Evolutionary conservation across 2,888 invertebrate species (phyloP).

Genomic region (Escarpia spicata): DNA sequence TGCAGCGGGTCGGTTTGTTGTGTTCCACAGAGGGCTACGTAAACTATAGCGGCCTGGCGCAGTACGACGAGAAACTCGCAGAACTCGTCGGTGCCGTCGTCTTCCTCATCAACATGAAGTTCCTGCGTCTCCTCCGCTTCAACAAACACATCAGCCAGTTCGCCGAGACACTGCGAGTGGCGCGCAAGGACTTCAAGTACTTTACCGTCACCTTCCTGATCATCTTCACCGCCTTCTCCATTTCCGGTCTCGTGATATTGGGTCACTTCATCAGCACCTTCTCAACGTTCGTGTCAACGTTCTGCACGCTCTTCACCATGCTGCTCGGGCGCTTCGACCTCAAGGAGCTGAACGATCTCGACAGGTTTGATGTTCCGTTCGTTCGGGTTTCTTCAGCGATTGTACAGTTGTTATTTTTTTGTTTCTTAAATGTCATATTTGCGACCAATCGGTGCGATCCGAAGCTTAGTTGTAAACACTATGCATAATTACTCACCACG

Average conservation of each 20-base stretch:
- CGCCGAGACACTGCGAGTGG: conserved; percentile 34
- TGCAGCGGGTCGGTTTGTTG: no score
- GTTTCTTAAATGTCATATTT: no score
- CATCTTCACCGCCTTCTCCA: conserved; percentile 42
- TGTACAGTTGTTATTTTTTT: no score
- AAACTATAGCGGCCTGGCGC: conserved; percentile 39
- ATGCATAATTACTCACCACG: no score
- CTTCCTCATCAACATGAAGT: conserved; percentile 43
- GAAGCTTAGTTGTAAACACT: no score
- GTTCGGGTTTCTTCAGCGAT: no score
- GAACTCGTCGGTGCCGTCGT: conserved; percentile 38
- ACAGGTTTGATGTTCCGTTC: conserved; percentile 23
- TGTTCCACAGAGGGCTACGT: conserved; percentile 32
- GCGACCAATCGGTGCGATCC: no score
- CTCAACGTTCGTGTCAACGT: conserved; percentile 37
- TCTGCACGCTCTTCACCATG: conserved; percentile 42
- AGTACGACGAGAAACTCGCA: conserved; percentile 35
- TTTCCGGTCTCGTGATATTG: conserved; percentile 38
- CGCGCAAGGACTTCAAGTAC: conserved; percentile 32
- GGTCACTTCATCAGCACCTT: conserved; percentile 34
- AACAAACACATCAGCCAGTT: conserved; percentile 39
- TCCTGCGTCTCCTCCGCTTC: conserved; percentile 42
- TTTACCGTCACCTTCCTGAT: conserved; percentile 42
- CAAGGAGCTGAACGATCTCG: conserved; percentile 31
- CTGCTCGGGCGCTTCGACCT: conserved; percentile 45